Evolutionary conservation across 2,888 invertebrate genomes (phyloP).

Genomic region (Cheilosia soror): DNA sequence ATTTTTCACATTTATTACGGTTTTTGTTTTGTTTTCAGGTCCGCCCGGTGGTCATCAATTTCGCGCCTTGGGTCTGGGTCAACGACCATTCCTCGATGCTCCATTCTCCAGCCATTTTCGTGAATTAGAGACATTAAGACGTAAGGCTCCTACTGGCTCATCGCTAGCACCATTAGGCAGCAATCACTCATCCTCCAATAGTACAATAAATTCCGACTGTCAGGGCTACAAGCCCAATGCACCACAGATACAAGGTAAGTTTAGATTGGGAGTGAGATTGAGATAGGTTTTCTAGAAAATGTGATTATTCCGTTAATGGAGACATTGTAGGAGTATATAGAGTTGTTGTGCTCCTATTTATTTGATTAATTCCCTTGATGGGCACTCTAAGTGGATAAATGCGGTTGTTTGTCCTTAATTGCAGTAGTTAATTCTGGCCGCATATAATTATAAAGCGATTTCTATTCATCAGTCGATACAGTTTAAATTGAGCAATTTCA

Average conservation of each 20-base stretch:
- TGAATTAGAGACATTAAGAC: conserved; percentile 89
- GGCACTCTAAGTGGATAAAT: conserved; percentile 55
- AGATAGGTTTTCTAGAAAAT: conserved; percentile 49
- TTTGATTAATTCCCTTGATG: conserved; percentile 65
- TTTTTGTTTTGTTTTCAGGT: conserved; percentile 81
- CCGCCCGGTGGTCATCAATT: conserved; percentile 88
- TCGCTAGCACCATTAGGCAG: conserved; percentile 81
- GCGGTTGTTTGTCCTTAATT: conserved; percentile 65
- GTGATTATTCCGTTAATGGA: conserved; percentile 66
- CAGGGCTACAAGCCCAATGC: conserved; percentile 88
- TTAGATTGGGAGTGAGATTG: conserved; percentile 40
- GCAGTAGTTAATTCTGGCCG: conserved; percentile 18
- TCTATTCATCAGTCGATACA: conserved; percentile 36
- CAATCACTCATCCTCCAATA: conserved; percentile 83
- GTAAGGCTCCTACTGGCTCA: conserved; percentile 82
- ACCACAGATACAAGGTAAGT: conserved; percentile 83
- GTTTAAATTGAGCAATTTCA: conserved; percentile 44
- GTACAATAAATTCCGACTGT: conserved; percentile 84
- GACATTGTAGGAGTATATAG: conserved; percentile 67
- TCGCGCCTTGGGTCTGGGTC: conserved; percentile 89
- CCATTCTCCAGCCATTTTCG: conserved; percentile 88
- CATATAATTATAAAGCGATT: conserved; percentile 50
- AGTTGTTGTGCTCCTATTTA: conserved; percentile 45
- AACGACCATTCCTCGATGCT: conserved; percentile 88
- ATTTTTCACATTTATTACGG: conserved; percentile 63